Percentiles rank a stretch among this genome's conserved stretches.
phyloP scores from a whole-genome alignment of 1,140 invertebrate genomes.

The Thaumetopoea pityocampa region DNA sequence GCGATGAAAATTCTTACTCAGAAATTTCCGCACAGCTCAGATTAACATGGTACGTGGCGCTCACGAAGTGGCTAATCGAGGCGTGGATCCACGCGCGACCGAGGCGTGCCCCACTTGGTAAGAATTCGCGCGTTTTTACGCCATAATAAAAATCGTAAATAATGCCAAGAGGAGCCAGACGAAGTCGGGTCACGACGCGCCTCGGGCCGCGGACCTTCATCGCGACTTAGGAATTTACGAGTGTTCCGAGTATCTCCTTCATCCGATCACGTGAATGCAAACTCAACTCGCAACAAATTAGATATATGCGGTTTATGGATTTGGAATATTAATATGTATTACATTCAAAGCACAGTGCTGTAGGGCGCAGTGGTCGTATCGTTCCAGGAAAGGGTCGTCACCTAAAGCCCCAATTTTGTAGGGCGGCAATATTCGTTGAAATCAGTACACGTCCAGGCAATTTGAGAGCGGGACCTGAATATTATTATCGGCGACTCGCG shows the following conservation, averaged over 20 bases:
- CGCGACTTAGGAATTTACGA: constrained; percentile 63
- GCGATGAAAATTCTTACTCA: constrained; percentile 12
- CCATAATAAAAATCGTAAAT: constrained; percentile 69
- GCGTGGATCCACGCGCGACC: constrained; percentile 61
- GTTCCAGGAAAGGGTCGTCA: constrained; percentile 33
- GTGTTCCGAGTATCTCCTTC: constrained; percentile 35
- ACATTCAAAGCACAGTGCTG: not conserved
- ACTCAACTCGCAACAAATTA: constrained; percentile 46
- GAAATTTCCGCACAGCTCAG: constrained; percentile 21
- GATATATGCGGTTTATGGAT: constrained; percentile 16
- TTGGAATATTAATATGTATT: constrained; percentile 6
- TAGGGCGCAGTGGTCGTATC: constrained; percentile 3
- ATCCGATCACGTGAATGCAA: constrained; percentile 30
- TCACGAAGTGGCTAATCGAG: constrained; percentile 60
- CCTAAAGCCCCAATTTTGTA: constrained; percentile 27
- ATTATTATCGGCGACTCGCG: constrained; percentile 29
- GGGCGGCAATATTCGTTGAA: constrained; percentile 28
- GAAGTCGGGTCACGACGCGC: constrained; percentile 62
- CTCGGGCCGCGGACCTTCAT: constrained; percentile 47
- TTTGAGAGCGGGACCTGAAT: constrained; percentile 35
- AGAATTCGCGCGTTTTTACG: constrained; percentile 67
- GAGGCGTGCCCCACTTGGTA: constrained; percentile 47
- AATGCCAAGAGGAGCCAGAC: constrained; percentile 49
- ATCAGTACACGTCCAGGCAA: constrained; percentile 36
- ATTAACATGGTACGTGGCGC: constrained; percentile 41